Base-by-base conservation (phyloP, 1,140 invertebrate species). In the Lordiphosa mommai region DNA sequence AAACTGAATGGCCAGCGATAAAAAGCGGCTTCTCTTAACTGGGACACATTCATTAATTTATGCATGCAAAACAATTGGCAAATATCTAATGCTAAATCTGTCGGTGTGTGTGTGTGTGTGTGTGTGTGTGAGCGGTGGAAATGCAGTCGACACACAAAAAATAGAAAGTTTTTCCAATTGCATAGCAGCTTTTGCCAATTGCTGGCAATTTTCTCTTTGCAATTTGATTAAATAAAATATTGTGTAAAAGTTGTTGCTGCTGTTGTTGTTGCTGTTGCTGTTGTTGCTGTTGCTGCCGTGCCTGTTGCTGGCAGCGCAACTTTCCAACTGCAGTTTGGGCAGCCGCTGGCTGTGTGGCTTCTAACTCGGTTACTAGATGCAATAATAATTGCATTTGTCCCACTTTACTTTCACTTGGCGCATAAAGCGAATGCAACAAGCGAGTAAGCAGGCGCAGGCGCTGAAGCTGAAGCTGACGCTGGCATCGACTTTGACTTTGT, bases 361-460 rank as follows among this genome's bases (percentile, higher is more conserved):
- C 77, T 82, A 82, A 82, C 73, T 79, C 84, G 74, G 84, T 87
- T 87, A 87, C 72, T 70, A 84, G 79, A 87, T 87, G 85, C 68
- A 87, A 82, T 85, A 87, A 87, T 87, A 87, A 87, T 85, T 86
- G 70, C 82, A 87, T 87, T 87, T 87, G 85, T 70, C 85, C 85
- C 85, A 87, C 85, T 87, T 87, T 87, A 87, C 85, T 87, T 87
- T 87, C 85, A 87, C 85, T 87, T 84, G 77, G 72, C 77, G 68
- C 38, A 57, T 57, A 44, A 52, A 43, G 32, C 51, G 43, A 65
- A 38, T 60, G 41, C 51, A 57, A 60, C 33, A 61, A 58, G 69
- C 69, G 23, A 38, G 46, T 12, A 47, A 40, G 16, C 58, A 34
- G 29, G 46, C 46, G 50, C 51, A 61, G 49, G 49, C 72, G 60